Evolutionary conservation across 2,113 vertebrate species (phyloP), one percentile per base, ranked within the genome.

Genomic region (Xerus inauris): DNA sequence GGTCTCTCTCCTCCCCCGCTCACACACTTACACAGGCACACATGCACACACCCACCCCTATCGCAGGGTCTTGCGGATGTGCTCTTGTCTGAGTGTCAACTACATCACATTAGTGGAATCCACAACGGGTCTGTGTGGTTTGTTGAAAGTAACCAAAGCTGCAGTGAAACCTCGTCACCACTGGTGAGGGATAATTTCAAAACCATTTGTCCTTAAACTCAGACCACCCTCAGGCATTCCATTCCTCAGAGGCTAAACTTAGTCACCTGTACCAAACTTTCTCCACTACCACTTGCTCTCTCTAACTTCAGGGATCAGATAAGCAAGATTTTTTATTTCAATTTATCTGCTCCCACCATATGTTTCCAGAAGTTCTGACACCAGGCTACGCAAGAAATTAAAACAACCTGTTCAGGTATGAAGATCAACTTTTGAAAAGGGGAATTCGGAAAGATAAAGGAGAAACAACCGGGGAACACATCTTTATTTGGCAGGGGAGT

Each of bases 101-200:
- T 67, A 30, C 45, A 84, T 51, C 72, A 65, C 35, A 35, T 72
- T 71, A 57, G 28, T 45, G 87, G 80, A 64, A 79, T 85, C 32
- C 83, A 88, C 67, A 35, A 79, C 45, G 12, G 38, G 54, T 73
- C 83, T 91, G 2, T 95, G 95, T 96, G 95, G 96, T 96, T 97
- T 95, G 79, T 20, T 94, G 87, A 96, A 83, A 95, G 94, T 92
- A 95, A 97, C 94, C 95, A 94, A 38, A 91, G 12, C 3, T 54
- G 1, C 64, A 94, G 85, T 89, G 91, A 94, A 64, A 80, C 87
- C 77, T 88, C 28, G 1, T 91, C 97, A 91, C 51, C 12, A 3
- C n/a, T 0, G 22, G 17, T 49, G 87, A 95, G 8, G 45, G 54
- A 76, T 54, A 87, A 92, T 96, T 97, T 96, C 90, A 77, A 94